Conservation (phyloP, 2,888 invertebrate species). For the Branchipolynoe longqiensis region DNA sequence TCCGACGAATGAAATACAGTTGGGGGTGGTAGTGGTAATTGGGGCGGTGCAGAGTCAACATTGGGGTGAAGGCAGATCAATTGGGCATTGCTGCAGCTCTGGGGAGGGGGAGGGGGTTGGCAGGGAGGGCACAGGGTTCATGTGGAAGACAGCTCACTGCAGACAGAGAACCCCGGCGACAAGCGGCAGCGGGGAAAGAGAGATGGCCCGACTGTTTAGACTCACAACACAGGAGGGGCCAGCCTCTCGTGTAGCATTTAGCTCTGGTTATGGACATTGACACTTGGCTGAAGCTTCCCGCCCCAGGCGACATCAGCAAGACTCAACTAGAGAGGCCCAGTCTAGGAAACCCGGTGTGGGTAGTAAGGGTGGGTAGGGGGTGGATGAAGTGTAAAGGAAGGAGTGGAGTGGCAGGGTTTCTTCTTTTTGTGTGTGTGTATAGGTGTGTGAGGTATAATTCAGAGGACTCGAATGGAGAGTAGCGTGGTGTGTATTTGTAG, state of each 20-base stretch:
- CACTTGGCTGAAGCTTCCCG: conserved; percentile 29
- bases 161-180: not conserved
- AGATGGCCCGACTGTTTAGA: conserved; percentile 31
- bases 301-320: not conserved
- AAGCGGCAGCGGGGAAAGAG: not conserved
- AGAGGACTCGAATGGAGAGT: not conserved
- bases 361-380: not conserved
- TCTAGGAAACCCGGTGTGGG: not conserved
- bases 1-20: no score
- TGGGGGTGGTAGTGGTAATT: not conserved
- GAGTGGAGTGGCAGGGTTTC: not conserved
- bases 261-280: conserved; percentile 36
- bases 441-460: conserved; percentile 16
- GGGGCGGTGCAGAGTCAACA: conserved; percentile 35
- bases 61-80: conserved; percentile 18
- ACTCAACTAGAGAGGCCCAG: not conserved
- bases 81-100: no score
- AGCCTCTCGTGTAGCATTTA: conserved; percentile 40
- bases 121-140: not conserved
- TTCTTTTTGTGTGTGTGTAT: not conserved
- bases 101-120: not conserved
- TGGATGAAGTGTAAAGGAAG: not conserved
- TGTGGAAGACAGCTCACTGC: not conserved
- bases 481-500: conserved; percentile 8
- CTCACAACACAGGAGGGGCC: conserved; percentile 25